Evolutionary conservation across 2,797 vertebrate species (phyloP).

Genomic region (Gorsachius magnificus): DNA sequence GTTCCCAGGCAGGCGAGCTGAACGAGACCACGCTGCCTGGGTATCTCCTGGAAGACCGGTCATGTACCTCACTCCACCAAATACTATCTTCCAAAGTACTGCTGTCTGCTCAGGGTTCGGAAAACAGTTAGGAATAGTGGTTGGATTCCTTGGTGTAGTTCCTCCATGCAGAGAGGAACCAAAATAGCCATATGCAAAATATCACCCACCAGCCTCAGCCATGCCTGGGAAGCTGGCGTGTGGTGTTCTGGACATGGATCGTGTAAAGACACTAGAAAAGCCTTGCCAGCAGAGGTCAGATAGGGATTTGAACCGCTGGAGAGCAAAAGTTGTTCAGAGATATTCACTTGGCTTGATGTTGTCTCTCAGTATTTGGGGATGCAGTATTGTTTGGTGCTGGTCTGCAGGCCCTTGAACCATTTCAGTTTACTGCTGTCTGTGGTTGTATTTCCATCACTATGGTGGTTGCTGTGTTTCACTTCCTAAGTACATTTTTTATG

Average conservation of each 20-base stretch:
- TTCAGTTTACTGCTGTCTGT: neutral
- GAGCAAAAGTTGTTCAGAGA: neutral
- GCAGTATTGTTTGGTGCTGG: neutral
- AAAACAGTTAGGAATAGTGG: neutral
- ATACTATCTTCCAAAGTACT: neutral
- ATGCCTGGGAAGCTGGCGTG: rapidly evolving
- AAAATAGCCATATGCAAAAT: neutral
- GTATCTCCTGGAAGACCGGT: neutral
- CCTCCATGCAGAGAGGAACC: neutral
- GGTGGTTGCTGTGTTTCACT: neutral
- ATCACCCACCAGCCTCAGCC: neutral
- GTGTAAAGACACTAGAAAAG: neutral
- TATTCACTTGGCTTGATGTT: neutral
- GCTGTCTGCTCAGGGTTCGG: neutral
- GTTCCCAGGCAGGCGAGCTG: slow-evolving; percentile 30
- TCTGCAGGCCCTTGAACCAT: neutral
- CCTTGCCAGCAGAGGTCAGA: slow-evolving; percentile 41
- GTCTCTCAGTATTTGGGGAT: neutral
- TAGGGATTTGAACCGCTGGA: neutral
- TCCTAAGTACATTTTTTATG: neutral
- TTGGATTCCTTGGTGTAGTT: neutral
- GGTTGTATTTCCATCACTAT: neutral
- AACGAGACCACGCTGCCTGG: neutral
- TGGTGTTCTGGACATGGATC: neutral
- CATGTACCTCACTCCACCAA: neutral